phyloP scores from a whole-genome alignment of 2,797 vertebrate species.

The Typhlichthys eigenmanni region DNA sequence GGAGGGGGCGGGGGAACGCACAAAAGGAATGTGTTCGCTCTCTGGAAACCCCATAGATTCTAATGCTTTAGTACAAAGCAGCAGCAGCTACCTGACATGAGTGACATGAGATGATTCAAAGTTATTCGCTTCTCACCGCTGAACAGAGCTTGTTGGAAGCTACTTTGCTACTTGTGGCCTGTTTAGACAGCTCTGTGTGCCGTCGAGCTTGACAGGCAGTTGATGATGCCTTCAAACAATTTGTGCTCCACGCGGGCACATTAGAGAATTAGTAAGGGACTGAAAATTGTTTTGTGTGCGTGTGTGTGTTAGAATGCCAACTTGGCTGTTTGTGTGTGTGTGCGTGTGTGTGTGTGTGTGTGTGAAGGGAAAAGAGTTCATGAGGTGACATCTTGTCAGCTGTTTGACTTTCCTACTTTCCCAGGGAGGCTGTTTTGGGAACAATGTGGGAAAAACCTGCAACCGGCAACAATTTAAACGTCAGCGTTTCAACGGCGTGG shows the following conservation, averaged over 20 bases:
- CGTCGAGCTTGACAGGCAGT: constrained; percentile 56
- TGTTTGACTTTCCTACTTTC: constrained; percentile 77
- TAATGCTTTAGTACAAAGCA: constrained; percentile 11
- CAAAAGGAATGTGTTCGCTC: constrained; percentile 8
- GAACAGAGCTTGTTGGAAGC: constrained; percentile 39
- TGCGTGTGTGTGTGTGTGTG: constrained; percentile 52
- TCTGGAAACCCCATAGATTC: constrained; percentile 43
- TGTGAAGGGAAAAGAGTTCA: constrained; percentile 67
- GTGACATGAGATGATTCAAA: constrained; percentile 54
- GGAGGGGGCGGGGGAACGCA: neutral
- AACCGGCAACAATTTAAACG: constrained; percentile 61
- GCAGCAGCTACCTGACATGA: constrained; percentile 26
- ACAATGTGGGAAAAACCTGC: constrained; percentile 66
- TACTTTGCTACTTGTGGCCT: constrained; percentile 34
- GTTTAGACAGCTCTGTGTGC: constrained; percentile 57
- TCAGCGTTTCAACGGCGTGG: constrained; percentile 39
- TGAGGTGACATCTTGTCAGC: constrained; percentile 73
- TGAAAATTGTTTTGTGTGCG: neutral
- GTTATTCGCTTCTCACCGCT: constrained; percentile 28
- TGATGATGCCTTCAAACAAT: constrained; percentile 57
- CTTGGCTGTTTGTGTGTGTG: constrained; percentile 27
- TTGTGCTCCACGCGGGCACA: neutral
- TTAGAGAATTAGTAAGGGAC: neutral
- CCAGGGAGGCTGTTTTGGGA: constrained; percentile 67
- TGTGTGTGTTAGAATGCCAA: constrained; percentile 7